phyloP scores from a whole-genome alignment of 2,888 invertebrate genomes.

The Portevinia maculata region DNA sequence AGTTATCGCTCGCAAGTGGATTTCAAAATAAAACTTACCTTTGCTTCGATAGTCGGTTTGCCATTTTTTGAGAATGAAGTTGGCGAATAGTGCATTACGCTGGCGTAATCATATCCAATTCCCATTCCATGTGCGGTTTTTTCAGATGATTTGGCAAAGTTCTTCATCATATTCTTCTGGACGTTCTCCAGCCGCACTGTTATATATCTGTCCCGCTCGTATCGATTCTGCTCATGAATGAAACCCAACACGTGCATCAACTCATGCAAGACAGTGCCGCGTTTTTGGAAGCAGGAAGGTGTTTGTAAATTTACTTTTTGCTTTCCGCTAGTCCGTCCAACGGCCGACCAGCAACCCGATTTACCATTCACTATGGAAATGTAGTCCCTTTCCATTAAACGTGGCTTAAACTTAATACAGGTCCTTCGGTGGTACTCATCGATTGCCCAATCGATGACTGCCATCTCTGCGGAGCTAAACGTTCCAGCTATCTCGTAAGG shows the following conservation, averaged over 20 bases:
- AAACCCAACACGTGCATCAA: slow-evolving; percentile 91
- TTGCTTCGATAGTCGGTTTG: slow-evolving; percentile 87
- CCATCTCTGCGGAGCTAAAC: slow-evolving; percentile 85
- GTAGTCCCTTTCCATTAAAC: slow-evolving; percentile 87
- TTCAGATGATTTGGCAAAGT: slow-evolving; percentile 87
- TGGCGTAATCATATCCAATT: slow-evolving; percentile 89
- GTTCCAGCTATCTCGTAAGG: slow-evolving; percentile 87
- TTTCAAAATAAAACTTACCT: slow-evolving; percentile 82
- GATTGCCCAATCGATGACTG: slow-evolving; percentile 87
- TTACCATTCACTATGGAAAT: slow-evolving; percentile 86
- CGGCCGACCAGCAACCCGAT: slow-evolving; percentile 91
- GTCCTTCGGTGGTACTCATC: slow-evolving; percentile 88
- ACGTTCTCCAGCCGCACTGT: slow-evolving; percentile 87
- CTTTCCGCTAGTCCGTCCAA: slow-evolving; percentile 87
- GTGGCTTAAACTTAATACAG: slow-evolving; percentile 88
- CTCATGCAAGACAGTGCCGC: slow-evolving; percentile 90
- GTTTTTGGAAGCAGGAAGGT: slow-evolving; percentile 88
- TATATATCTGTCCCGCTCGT: slow-evolving; percentile 88
- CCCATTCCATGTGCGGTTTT: slow-evolving; percentile 85
- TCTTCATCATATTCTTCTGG: slow-evolving; percentile 85
- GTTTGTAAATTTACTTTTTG: slow-evolving; percentile 88
- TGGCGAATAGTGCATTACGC: slow-evolving; percentile 92
- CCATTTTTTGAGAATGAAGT: slow-evolving; percentile 89
- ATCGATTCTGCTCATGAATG: slow-evolving; percentile 91
- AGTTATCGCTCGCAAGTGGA: background rate